Evolutionary conservation across 2,888 invertebrate genomes (phyloP).

Genomic region (Erebia aethiops): DNA sequence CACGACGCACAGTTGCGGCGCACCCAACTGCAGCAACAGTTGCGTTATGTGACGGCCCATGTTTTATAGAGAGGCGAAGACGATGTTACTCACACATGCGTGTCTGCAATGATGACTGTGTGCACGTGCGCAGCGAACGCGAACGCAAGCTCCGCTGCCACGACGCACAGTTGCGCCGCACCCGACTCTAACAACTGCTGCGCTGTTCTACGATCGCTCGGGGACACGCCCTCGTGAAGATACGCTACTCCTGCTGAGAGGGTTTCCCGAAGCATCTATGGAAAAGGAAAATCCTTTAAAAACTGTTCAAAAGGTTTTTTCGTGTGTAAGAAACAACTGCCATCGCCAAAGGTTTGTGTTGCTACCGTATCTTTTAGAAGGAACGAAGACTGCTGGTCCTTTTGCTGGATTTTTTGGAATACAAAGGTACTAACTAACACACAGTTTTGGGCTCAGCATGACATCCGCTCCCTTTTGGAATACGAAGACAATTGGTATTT

Average conservation of each 20-base stretch:
- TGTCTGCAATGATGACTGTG: conserved; percentile 10
- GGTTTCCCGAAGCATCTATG: conserved; percentile 93
- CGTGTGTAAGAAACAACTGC: too few relatives aligned
- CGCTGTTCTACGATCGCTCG: conserved; percentile 93
- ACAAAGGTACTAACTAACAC: too few relatives aligned
- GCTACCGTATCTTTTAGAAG: too few relatives aligned
- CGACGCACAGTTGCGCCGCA: conserved; percentile 94
- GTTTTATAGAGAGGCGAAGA: too few relatives aligned
- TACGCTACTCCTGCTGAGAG: conserved; percentile 98
- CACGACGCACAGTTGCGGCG: conserved; percentile 85
- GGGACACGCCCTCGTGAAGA: conserved; percentile 95
- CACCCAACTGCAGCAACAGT: conserved; percentile 68
- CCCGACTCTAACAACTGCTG: conserved; percentile 97
- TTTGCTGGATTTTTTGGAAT: too few relatives aligned
- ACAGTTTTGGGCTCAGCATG: too few relatives aligned
- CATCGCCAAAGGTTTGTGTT: too few relatives aligned
- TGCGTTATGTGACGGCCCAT: conserved; percentile 52
- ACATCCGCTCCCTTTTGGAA: too few relatives aligned
- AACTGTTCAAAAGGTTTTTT: too few relatives aligned
- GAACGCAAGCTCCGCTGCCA: conserved; percentile 87
- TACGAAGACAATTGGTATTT: too few relatives aligned
- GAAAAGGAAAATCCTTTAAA: background rate
- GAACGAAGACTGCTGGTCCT: too few relatives aligned
- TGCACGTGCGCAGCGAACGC: conserved; percentile 99
- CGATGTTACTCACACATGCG: conserved; percentile 77